Conservation (phyloP, 2,797 vertebrate genomes). For the Helostoma temminkii region DNA sequence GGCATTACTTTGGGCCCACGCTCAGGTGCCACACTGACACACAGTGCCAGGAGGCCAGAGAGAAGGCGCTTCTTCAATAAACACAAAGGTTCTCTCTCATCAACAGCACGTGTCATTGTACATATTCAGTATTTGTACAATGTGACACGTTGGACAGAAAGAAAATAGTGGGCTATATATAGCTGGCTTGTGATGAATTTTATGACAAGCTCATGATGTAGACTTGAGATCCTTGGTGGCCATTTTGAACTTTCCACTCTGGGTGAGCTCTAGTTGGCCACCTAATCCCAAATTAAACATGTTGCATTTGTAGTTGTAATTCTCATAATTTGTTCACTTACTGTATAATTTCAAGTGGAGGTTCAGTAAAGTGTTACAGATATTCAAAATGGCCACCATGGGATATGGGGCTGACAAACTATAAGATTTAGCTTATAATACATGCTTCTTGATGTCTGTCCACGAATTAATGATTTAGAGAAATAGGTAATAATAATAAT, state of each 20-base stretch:
- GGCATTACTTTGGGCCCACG: slow-evolving; percentile 97
- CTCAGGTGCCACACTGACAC: slow-evolving; percentile 89
- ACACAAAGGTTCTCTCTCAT: slow-evolving; percentile 58
- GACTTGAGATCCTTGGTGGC: slow-evolving; percentile 23
- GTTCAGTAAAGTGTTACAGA: neutral
- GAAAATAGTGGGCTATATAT: slow-evolving; percentile 55
- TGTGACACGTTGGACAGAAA: slow-evolving; percentile 54
- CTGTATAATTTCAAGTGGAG: neutral
- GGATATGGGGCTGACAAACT: slow-evolving; percentile 7
- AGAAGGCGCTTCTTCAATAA: slow-evolving; percentile 89
- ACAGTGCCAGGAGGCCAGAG: slow-evolving; percentile 91
- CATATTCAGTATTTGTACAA: slow-evolving; percentile 49
- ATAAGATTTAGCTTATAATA: slow-evolving; percentile 9
- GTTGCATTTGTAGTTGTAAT: too few relatives aligned
- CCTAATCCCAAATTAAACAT: neutral
- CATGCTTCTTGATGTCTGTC: slow-evolving; percentile 31
- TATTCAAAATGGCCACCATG: slow-evolving; percentile 45
- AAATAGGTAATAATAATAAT: slow-evolving; percentile 15
- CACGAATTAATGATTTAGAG: neutral
- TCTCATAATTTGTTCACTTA: too few relatives aligned
- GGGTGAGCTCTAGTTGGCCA: neutral
- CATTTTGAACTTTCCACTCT: slow-evolving; percentile 37
- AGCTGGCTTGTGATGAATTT: slow-evolving; percentile 60
- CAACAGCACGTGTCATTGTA: slow-evolving; percentile 48
- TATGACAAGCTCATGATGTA: slow-evolving; percentile 28